Evolutionary conservation across 2,113 vertebrate genomes (phyloP), one percentile per base, ranked within the genome.

Genomic region (Pachycephala philippinensis): DNA sequence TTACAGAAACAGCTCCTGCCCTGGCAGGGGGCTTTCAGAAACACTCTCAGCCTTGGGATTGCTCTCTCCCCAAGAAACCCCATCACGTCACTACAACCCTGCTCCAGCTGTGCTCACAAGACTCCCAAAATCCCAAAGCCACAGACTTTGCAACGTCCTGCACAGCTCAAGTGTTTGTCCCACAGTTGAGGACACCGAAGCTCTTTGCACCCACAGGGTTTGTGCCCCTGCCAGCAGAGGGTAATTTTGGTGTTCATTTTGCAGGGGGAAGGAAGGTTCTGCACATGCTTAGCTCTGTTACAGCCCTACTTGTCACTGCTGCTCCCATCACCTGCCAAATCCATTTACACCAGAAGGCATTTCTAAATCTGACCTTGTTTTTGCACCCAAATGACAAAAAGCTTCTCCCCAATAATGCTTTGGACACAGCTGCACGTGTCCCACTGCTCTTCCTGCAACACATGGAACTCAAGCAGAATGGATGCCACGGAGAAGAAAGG

Each of bases 51-150:
- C 30, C 39, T 39, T 9, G 21, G 2, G 8, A 23, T 3, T 33
- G 35, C 44, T 15, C 6, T 15, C 17, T 56, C 22, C 61, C 28
- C 39, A 1, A 8, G 31, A 82, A 75, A 30, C 5, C 1, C 3
- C n/a, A 14, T 37, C 28, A 2, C 7, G 2, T 10, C 37, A 3
- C 60, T 11, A 5, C 33, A 22, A 52, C n/a, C 49, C n/a, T 14
- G 39, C 45, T 50, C 42, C 37, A 61, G 66, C 42, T 8, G 11
- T 0, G 0, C 12, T 39, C 40, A 15, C 0, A 0, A 27, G 27
- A 9, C 13, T 28, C 69, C 68, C 7, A 5, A 26, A 64, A 69
- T 3, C 42, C 57, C 44, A 12, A 57, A 63, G 3, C 5, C 64
- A 59, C 10, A 3, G 2, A 7, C 14, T 49, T 12, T 1, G n/a